These are phyloP conservation scores for roundworm (Caenorhabditis elegans) DNA, from an alignment of 1,140 invertebrate species.

Conservation along the genomic window WBcel235 BX284602.5:10544501-10545000, in stretches of 20 bases:
- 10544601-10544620: neutral
- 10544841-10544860: conserved; percentile 12
- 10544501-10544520: conserved; percentile 14
- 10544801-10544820: conserved; percentile 16
- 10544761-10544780: neutral
- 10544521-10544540: neutral
- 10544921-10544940: neutral
- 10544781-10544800: neutral
- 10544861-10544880: neutral
- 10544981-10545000: conserved; percentile 48
- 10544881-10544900: neutral
- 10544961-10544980: neutral
- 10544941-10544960: conserved; percentile 27
- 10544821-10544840: neutral
- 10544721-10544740: conserved; percentile 34
- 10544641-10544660: neutral
- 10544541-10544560: neutral
- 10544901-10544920: neutral
- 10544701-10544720: conserved; percentile 21
- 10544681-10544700: neutral
- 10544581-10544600: neutral
- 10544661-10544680: conserved; percentile 1
- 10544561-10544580: neutral
- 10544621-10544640: neutral
- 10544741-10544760: conserved; percentile 17